These are phyloP conservation scores for Glareola pratincola DNA, from an alignment of 2,113 vertebrate species.

Conservation along the genomic window DNA sequence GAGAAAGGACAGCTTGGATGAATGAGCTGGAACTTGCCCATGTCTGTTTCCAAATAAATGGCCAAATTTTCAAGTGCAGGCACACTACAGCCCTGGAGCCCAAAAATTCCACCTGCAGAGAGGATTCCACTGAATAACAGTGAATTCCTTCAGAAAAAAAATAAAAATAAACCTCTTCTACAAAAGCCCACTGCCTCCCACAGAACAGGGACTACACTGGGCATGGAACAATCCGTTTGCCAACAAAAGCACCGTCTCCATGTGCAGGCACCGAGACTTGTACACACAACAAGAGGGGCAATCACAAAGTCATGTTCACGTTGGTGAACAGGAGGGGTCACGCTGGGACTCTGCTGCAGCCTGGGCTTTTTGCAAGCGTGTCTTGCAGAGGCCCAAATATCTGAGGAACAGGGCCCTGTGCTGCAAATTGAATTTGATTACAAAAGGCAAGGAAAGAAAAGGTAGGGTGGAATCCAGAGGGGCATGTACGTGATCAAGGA, in stretches of 20 bases:
- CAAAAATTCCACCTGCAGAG: slow-evolving; percentile 64
- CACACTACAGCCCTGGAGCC: slow-evolving; percentile 50
- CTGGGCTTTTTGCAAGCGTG: background rate
- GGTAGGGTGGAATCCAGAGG: background rate
- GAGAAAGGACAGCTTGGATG: slow-evolving; percentile 69
- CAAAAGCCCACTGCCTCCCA: background rate
- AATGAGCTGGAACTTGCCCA: slow-evolving; percentile 66
- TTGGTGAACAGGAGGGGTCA: background rate
- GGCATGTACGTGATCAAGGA: accelerated
- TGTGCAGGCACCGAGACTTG: background rate
- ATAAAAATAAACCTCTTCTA: background rate
- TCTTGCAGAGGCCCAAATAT: background rate
- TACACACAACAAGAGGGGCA: background rate
- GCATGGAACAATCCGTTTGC: background rate
- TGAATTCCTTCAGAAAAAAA: slow-evolving; percentile 47
- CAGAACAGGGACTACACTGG: background rate
- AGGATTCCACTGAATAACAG: slow-evolving; percentile 58
- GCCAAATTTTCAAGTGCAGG: slow-evolving; percentile 69
- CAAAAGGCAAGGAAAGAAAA: background rate
- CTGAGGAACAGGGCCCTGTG: background rate
- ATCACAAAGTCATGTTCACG: accelerated
- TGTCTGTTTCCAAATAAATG: slow-evolving; percentile 62
- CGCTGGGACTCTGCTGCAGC: background rate
- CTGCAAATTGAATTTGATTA: background rate
- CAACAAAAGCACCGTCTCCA: background rate